Evolutionary conservation across 2,888 invertebrate species (phyloP).

Genomic region (Teinopalpus imperialis): DNA sequence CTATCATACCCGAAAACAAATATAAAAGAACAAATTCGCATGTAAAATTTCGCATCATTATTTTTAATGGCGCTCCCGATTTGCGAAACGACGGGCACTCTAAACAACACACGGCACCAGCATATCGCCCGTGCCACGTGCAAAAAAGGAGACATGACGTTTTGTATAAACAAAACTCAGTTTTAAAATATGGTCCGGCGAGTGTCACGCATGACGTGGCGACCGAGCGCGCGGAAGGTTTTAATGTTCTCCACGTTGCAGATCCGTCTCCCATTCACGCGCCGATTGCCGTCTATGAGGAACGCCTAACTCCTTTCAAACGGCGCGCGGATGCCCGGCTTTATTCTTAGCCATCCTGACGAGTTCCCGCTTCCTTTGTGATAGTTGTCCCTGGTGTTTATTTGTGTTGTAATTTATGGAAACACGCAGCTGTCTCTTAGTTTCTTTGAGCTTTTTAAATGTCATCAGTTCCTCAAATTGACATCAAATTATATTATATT

Average conservation of each 20-base stretch:
- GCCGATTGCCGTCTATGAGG: conserved; percentile 47
- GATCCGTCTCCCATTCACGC: conserved; percentile 44
- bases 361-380: conserved; percentile 38
- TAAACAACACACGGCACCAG: conserved; percentile 33
- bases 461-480: too few relatives aligned
- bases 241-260: conserved; percentile 55
- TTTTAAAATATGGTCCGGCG: conserved; percentile 64
- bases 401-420: conserved; percentile 40
- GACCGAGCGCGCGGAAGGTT: conserved; percentile 65
- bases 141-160: conserved; percentile 44
- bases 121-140: conserved; percentile 24
- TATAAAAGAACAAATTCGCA: conserved; percentile 37
- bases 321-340: conserved; percentile 46
- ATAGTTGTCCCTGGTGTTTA: conserved; percentile 36
- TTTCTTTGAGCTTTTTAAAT: too few relatives aligned
- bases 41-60: conserved; percentile 50
- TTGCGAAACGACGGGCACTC: conserved; percentile 41
- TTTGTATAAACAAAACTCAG: conserved; percentile 60
- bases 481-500: too few relatives aligned
- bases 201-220: conserved; percentile 52
- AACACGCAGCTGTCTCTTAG: conserved; percentile 15
- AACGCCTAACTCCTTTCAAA: conserved; percentile 59
- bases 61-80: conserved; percentile 58
- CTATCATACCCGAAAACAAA: conserved; percentile 20
- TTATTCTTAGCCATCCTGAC: conserved; percentile 46